phyloP scores from a whole-genome alignment of 2,797 vertebrate species.

The Pipistrellus pygmaeus region DNA sequence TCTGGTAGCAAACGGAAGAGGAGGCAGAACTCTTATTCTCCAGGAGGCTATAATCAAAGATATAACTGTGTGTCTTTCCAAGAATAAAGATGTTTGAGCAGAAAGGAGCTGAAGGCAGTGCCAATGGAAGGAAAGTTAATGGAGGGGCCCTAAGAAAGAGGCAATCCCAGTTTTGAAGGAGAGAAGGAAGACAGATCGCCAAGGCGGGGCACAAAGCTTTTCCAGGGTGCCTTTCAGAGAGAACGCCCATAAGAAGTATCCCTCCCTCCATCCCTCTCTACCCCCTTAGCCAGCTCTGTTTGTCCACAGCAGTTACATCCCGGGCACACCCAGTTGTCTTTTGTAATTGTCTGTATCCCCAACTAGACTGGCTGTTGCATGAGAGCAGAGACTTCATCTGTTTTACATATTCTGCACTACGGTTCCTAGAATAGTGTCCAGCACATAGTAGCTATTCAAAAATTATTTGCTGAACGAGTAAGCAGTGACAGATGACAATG shows the following conservation, averaged over 20 bases:
- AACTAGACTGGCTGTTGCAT: background rate
- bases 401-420: background rate
- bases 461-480: background rate
- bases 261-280: background rate
- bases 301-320: background rate
- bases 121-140: background rate
- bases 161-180: background rate
- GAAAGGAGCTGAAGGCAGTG: background rate
- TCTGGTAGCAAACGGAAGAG: background rate
- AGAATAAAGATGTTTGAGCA: background rate
- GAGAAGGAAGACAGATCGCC: background rate
- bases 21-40: background rate
- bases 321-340: background rate
- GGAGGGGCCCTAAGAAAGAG: background rate
- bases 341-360: background rate
- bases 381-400: background rate
- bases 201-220: background rate
- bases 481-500: background rate
- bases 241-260: accelerated
- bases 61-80: background rate
- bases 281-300: background rate
- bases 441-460: background rate
- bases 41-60: background rate
- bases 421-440: background rate
- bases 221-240: background rate